Percentiles rank a stretch among this genome's conserved stretches.
These are phyloP conservation scores for Tetrax tetrax DNA, from an alignment of 2,113 vertebrate genomes.

Conservation along the genomic window DNA sequence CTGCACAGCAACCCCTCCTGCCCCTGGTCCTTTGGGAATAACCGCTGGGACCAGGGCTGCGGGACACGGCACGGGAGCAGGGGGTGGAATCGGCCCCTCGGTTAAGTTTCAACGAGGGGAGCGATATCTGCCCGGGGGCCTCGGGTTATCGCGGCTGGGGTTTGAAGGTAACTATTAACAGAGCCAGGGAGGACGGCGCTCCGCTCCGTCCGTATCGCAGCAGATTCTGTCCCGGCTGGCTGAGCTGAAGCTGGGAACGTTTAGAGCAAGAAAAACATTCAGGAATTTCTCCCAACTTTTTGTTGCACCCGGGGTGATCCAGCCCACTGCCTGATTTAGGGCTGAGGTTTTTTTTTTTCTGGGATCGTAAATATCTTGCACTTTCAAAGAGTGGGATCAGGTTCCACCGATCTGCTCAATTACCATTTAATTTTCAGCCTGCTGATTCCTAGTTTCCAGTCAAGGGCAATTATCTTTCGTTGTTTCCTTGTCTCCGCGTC, in stretches of 20 bases:
- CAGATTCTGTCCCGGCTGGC: background rate
- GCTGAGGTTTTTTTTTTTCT: background rate
- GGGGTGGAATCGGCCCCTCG: background rate
- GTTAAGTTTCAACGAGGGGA: background rate
- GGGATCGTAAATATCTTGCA: background rate
- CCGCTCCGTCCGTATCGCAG: background rate
- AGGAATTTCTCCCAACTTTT: background rate
- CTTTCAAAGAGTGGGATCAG: background rate
- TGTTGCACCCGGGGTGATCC: rapidly evolving
- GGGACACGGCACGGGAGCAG: background rate
- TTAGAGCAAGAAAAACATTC: background rate
- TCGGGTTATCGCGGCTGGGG: background rate
- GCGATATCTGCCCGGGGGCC: background rate
- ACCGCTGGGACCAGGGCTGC: background rate
- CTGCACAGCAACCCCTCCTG: background rate
- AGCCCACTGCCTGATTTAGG: background rate
- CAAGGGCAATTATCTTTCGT: background rate
- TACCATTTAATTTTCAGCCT: background rate
- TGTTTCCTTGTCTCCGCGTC: background rate
- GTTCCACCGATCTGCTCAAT: background rate
- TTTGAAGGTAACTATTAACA: background rate
- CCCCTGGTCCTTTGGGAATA: rapidly evolving
- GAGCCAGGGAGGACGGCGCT: background rate
- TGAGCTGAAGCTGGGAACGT: background rate
- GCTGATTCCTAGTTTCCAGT: background rate